These are phyloP conservation scores for Reticulitermes speratus DNA, from an alignment of 1,140 invertebrate genomes.

Conservation along the genomic window DNA sequence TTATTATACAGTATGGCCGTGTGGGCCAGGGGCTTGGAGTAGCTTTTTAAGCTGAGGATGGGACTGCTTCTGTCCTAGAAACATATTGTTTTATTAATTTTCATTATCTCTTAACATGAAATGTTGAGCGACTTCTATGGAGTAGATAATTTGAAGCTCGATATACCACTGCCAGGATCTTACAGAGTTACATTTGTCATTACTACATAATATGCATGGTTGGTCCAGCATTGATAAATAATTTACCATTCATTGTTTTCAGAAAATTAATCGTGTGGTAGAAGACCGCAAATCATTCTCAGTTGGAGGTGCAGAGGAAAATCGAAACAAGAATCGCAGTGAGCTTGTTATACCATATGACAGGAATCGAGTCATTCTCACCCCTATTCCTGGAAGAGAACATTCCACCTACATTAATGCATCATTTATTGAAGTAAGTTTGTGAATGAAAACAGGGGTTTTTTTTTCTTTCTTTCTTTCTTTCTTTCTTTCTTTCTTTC, in stretches of 20 bases:
- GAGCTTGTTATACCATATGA: constrained; percentile 88
- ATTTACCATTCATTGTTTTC: constrained; percentile 38
- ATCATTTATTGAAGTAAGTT: constrained; percentile 85
- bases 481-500: neutral
- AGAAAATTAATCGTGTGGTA: constrained; percentile 78
- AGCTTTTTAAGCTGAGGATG: too few species aligned
- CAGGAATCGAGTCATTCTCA: constrained; percentile 82
- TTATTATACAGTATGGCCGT: too few species aligned
- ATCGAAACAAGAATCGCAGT: constrained; percentile 84
- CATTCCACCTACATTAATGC: constrained; percentile 97
- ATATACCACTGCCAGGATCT: too few species aligned
- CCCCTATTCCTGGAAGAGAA: constrained; percentile 76
- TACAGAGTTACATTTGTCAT: too few species aligned
- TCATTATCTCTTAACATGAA: too few species aligned
- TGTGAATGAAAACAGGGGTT: neutral
- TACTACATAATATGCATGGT: too few species aligned
- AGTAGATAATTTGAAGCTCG: too few species aligned
- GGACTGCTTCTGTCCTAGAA: too few species aligned
- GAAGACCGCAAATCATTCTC: constrained; percentile 80
- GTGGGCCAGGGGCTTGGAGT: too few species aligned
- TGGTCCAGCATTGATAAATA: too few species aligned
- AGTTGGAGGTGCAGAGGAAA: constrained; percentile 79
- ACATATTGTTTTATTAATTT: too few species aligned
- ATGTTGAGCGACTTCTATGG: too few species aligned
- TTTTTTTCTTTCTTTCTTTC: neutral